These are phyloP conservation scores for Sylvia borin DNA, from an alignment of 2,797 vertebrate genomes.

Conservation along the genomic window DNA sequence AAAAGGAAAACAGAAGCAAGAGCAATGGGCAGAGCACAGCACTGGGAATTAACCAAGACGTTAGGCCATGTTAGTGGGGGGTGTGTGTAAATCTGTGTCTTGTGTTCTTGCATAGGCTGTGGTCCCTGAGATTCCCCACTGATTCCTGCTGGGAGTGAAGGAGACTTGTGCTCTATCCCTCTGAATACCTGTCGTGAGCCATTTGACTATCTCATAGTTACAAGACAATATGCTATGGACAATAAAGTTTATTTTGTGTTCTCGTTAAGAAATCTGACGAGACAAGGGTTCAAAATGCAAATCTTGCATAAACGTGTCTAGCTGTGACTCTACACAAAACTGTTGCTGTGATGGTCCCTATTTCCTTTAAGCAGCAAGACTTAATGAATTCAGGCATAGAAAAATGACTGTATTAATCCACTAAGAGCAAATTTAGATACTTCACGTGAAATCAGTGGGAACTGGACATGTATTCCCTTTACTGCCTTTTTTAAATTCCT, in stretches of 20 bases:
- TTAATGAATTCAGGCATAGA: neutral
- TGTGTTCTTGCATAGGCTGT: neutral
- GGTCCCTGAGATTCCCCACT: neutral
- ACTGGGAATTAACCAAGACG: neutral
- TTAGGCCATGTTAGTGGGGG: accelerated
- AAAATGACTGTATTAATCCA: neutral
- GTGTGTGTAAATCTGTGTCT: neutral
- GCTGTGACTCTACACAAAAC: accelerated
- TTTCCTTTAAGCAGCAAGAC: neutral
- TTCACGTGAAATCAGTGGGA: neutral
- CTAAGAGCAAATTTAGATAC: neutral
- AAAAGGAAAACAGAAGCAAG: neutral
- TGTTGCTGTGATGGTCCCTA: neutral
- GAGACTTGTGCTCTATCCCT: neutral
- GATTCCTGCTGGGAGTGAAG: neutral
- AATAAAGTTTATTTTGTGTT: neutral
- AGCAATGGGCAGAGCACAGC: neutral
- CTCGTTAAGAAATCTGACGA: neutral
- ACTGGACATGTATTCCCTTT: neutral
- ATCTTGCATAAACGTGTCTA: accelerated
- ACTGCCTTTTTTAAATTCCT: neutral
- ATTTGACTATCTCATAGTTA: neutral
- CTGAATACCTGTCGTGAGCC: neutral
- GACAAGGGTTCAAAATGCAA: neutral
- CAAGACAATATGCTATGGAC: accelerated